A percentile compares a stretch with the other conserved stretches of the same genome.
These are phyloP conservation scores for Origma solitaria DNA, from an alignment of 2,113 vertebrate species.

Conservation along the genomic window DNA sequence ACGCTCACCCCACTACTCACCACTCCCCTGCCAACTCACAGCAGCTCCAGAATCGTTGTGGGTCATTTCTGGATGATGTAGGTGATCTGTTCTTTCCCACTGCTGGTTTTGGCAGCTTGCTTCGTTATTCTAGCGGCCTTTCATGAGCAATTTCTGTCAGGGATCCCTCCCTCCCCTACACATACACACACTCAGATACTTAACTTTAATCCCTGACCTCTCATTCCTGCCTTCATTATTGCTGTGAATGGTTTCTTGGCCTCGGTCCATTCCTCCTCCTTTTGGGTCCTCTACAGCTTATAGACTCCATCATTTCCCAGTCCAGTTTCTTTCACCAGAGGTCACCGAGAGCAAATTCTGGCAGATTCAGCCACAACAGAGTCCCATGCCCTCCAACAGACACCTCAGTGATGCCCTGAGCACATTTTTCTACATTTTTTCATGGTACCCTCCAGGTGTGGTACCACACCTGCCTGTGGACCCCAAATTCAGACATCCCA, in stretches of 20 bases:
- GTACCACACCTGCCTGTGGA: neutral
- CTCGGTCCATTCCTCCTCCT: neutral
- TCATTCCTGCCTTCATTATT: conserved; percentile 27
- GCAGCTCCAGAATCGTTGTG: neutral
- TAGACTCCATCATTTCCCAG: conserved; percentile 8
- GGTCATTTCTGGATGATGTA: neutral
- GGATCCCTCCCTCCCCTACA: neutral
- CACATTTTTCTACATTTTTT: neutral
- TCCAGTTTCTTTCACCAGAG: neutral
- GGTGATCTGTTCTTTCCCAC: neutral
- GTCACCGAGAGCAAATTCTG: neutral
- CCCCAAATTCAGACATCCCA: neutral
- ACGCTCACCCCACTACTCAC: neutral
- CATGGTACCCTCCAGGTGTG: neutral
- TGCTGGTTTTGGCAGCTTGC: conserved; percentile 30
- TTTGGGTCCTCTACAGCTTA: neutral
- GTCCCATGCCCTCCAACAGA: neutral
- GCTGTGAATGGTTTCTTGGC: conserved; percentile 22
- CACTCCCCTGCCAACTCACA: neutral
- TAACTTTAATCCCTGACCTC: conserved; percentile 32
- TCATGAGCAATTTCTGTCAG: conserved; percentile 2
- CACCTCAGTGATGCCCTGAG: neutral
- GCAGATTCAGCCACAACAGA: neutral
- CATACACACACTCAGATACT: neutral
- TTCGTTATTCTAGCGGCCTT: neutral